Evolutionary conservation across 2,888 invertebrate genomes (phyloP).

Genomic region (Sminthurides aquaticus): DNA sequence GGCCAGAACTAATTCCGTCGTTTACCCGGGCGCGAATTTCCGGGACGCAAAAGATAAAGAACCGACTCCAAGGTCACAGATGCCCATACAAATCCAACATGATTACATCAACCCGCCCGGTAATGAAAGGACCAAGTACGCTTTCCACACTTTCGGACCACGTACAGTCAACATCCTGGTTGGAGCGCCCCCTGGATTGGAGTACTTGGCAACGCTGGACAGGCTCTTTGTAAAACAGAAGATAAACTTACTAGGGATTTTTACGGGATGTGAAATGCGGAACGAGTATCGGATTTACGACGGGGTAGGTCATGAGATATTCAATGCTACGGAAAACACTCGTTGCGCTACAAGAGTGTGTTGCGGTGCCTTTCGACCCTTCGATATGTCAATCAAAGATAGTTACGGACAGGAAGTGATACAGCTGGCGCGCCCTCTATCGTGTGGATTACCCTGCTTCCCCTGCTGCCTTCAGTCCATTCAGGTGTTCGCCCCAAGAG

Average conservation of each 20-base stretch:
- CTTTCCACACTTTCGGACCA: neutral
- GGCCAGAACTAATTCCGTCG: neutral
- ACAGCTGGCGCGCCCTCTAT: conserved; percentile 3
- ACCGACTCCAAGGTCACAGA: neutral
- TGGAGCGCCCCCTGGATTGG: neutral
- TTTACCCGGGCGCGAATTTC: neutral
- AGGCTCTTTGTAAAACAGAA: conserved; percentile 35
- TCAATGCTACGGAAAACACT: neutral
- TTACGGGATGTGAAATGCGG: neutral
- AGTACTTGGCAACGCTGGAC: neutral
- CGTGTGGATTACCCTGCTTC: neutral
- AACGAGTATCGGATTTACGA: neutral
- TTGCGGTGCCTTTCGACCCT: conserved; percentile 7
- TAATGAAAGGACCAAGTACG: neutral
- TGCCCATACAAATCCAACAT: neutral
- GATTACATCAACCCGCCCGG: neutral
- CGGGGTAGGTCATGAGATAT: neutral
- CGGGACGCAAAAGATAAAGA: neutral
- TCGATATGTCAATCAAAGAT: neutral
- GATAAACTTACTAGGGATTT: neutral
- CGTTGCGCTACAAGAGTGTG: neutral
- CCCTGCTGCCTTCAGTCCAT: conserved; percentile 7
- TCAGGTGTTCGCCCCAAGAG: neutral
- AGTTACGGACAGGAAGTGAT: conserved; percentile 5
- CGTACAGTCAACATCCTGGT: neutral